Percentiles rank a stretch among this genome's conserved stretches.
These are phyloP conservation scores for Triplophysa rosa DNA, from an alignment of 2,113 vertebrate genomes.

Conservation along the genomic window DNA sequence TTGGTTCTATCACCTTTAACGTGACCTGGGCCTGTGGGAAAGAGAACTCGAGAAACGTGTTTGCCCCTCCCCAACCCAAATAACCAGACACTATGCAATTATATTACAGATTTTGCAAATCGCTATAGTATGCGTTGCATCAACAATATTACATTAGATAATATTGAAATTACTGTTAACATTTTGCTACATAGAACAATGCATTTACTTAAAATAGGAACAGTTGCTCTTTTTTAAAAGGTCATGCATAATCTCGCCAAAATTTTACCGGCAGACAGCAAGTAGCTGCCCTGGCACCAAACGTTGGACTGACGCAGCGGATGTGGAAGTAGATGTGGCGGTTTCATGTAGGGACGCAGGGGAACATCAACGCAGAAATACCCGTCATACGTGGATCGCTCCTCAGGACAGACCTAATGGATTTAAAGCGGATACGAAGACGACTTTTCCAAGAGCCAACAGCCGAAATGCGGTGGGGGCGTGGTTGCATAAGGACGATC, in stretches of 20 bases:
- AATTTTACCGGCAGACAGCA: conserved; percentile 63
- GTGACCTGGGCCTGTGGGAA: conserved; percentile 71
- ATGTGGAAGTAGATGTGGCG: conserved; percentile 47
- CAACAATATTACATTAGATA: too few relatives aligned
- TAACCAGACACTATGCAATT: not conserved
- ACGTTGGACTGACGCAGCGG: conserved; percentile 56
- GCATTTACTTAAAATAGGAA: conserved; percentile 45
- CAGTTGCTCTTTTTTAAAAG: conserved; percentile 68
- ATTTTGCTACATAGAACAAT: not conserved
- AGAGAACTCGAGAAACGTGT: conserved; percentile 71
- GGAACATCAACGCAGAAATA: conserved; percentile 64
- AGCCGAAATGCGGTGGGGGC: conserved; percentile 62
- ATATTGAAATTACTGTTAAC: conserved; percentile 28
- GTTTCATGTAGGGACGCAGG: conserved; percentile 41
- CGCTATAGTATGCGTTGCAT: too few relatives aligned
- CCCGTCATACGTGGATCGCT: conserved; percentile 59
- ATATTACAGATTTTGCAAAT: not conserved
- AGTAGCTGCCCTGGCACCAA: conserved; percentile 62
- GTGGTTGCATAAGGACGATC: conserved; percentile 65
- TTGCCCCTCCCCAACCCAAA: conserved; percentile 57
- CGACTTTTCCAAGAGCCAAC: conserved; percentile 65
- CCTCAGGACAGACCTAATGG: conserved; percentile 68
- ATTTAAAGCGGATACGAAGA: conserved; percentile 59
- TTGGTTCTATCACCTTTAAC: conserved; percentile 58
- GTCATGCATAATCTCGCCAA: conserved; percentile 72